Evolutionary conservation across 2,797 vertebrate genomes (phyloP).

Genomic region (Rhadinocentrus ornatus): DNA sequence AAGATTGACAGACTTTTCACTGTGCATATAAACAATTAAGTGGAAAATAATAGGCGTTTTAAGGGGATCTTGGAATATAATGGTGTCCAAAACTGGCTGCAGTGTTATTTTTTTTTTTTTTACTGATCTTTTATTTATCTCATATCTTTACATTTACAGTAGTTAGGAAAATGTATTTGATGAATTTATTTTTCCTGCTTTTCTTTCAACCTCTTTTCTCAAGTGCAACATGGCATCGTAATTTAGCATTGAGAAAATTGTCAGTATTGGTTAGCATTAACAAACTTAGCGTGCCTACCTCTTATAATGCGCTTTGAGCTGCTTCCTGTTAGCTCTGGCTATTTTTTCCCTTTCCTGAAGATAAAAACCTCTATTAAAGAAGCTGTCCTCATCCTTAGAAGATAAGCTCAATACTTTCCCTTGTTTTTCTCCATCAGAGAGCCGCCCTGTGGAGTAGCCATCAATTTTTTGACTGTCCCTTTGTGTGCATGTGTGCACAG

Average conservation of each 20-base stretch:
- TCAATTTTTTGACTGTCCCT: conserved; percentile 14
- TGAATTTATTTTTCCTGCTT: background rate
- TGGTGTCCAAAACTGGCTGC: too few species aligned
- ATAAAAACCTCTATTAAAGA: background rate
- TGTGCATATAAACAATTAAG: too few species aligned
- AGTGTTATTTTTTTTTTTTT: too few species aligned
- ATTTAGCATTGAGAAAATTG: background rate
- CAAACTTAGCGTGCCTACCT: background rate
- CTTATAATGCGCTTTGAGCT: background rate
- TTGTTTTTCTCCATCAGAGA: conserved; percentile 34
- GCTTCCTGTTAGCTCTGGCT: conserved; percentile 14
- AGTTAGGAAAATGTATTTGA: background rate
- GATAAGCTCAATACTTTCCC: conserved; percentile 37
- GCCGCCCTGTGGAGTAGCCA: conserved; percentile 16
- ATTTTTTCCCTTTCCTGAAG: conserved; percentile 11
- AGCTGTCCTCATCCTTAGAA: conserved; percentile 13
- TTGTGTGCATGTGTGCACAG: conserved; percentile 2
- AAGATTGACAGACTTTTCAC: too few species aligned
- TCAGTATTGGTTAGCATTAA: background rate
- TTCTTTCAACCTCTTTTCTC: background rate
- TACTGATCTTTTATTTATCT: too few species aligned
- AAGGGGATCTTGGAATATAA: too few species aligned
- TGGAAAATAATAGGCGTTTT: too few species aligned
- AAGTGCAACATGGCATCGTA: background rate
- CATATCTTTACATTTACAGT: background rate